Evolutionary conservation across 1,140 invertebrate genomes (phyloP), one percentile per base, ranked within the genome.

Genomic region (Eriosoma lanigerum): DNA sequence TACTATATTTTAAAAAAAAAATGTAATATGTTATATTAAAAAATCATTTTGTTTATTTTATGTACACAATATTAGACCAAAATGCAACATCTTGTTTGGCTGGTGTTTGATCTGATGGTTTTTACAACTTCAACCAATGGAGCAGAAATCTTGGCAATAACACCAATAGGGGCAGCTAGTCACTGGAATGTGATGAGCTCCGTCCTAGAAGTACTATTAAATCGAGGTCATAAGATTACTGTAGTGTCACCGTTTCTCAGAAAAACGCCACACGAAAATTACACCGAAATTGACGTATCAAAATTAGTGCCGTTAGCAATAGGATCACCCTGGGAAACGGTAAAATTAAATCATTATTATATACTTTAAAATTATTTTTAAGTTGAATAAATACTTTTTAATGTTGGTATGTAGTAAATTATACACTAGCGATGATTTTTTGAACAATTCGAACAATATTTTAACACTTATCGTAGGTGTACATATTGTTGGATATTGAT

Each of bases 101-200:
- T 60, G 4, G 19, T 78, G 1, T 13, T 62, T 8, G 21, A 8
- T 17, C 17, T 78, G 9, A 85, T 82, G 0, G n/a, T n/a, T n/a
- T 13, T 1, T n/a, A n/a, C 9, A 0, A 13, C 26, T 15, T 62
- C 21, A 19, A 60, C 48, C 12, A 48, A 68, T 50, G 58, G 44
- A 8, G 60, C 83, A 66, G 83, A 84, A 60, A 85, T 86, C 58
- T 82, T 86, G 50, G 83, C 82, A 15, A 62, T 86, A 15, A 82
- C 85, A 52, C 84, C 84, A 17, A 76, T 83, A n/a, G 58, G 81
- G 0, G 82, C 66, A 21, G 83, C 82, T 81, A 87, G 86, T 73
- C 86, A 87, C 80, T 86, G 83, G 70, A 81, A 83, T 44, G 81
- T 87, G 6, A 86, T 86, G 58, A 81, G 84, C 52, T 83, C 85